Evolutionary conservation across 2,888 invertebrate genomes (phyloP), one percentile per base, ranked within the genome.

Genomic region (Ditylenchus weischeri): DNA sequence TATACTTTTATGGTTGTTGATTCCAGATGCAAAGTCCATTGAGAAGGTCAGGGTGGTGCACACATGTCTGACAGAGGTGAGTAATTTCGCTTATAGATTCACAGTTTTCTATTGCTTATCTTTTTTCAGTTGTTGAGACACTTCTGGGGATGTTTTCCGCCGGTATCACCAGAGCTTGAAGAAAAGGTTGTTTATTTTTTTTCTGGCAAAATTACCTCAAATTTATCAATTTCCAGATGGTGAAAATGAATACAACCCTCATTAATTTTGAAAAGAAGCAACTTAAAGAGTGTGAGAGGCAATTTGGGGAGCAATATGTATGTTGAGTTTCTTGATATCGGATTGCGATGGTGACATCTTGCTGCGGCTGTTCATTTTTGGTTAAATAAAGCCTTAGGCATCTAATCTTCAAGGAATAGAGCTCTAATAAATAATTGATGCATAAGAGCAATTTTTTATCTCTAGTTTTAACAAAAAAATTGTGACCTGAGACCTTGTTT

Each of bases 111-210:
- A 3, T 43, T 43, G 11, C 15, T 43, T 8, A 43, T 43, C 38
- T 11, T 38, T 43, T 43, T 43, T 29, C 29, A 43, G 86, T 85
- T 98, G 69, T 86, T 95, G 18, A 88, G 91, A 69, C 94, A 95
- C 85, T 91, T 96, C 85, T 98, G 96, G 95, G 88, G 89, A 57
- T 91, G 93, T 84, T 94, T 96, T 86, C 89, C 89, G 2, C 89
- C 90, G 0, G 89, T 89, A 0, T 89, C 89, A 2, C 87, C 89
- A 23, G 88, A 88, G 64, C 85, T 90, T 49, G 90, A 92, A 83
- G 89, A 90, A 29, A 87, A 87, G 83, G 86, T 86, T 36, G 19
- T 35, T 38, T 19, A 35, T 8, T 57, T 15, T 10, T 36, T 18
- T 61, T 47, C 23, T 43, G 29, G 29, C 18, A 66, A 48, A 66